Percentiles rank a stretch among this genome's conserved stretches.
Evolutionary conservation across 2,797 vertebrate genomes (phyloP).

Genomic region (Hippopotamyrus pictus): DNA sequence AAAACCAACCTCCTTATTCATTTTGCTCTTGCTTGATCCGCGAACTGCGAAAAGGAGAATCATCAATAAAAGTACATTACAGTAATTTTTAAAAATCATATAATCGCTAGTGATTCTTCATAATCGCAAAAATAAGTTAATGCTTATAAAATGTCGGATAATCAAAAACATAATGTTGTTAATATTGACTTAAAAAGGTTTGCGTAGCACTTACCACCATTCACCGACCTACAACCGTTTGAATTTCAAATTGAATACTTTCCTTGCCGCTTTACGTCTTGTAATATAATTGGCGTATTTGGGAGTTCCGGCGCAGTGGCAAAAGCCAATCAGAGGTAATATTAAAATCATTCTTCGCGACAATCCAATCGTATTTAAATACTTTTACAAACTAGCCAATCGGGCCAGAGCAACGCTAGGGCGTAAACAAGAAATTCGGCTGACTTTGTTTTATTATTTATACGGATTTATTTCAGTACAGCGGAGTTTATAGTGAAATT

Average conservation of each 20-base stretch:
- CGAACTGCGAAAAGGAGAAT: neutral
- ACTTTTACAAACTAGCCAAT: conserved; percentile 13
- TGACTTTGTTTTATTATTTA: neutral
- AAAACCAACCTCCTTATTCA: conserved; percentile 41
- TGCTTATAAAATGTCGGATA: neutral
- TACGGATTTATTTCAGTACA: neutral
- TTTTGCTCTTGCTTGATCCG: conserved; percentile 14
- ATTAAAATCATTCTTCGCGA: neutral
- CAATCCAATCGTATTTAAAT: conserved; percentile 6
- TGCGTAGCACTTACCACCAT: neutral
- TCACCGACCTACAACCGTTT: conserved; percentile 40
- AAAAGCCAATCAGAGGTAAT: neutral
- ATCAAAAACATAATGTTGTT: neutral
- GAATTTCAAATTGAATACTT: conserved; percentile 53
- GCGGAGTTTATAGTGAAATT: neutral
- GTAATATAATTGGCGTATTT: conserved; percentile 46
- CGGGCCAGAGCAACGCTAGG: neutral
- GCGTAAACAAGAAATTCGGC: neutral
- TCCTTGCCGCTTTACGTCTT: conserved; percentile 28
- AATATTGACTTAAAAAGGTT: neutral
- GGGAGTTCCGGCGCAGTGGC: neutral
- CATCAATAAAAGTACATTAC: neutral
- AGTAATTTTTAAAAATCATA: neutral
- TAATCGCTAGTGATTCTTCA: neutral
- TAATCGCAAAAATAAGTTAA: neutral